Base-by-base conservation (phyloP, 2,888 invertebrate genomes). In the Cerastis leucographa region DNA sequence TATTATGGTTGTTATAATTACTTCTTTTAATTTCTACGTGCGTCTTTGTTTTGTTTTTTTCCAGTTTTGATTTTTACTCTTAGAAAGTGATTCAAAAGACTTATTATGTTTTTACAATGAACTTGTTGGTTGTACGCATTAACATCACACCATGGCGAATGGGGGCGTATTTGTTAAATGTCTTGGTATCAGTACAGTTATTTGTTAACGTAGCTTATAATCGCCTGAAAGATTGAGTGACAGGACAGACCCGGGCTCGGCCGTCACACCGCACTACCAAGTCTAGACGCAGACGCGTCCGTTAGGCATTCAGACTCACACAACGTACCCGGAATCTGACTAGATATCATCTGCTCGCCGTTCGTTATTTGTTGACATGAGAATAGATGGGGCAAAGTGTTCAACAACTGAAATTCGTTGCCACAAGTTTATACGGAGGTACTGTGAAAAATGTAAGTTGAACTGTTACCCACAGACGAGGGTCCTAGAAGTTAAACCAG, bases 271-370 rank as follows among this genome's bases (percentile, higher is more conserved):
- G 89, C 83, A 87, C 87, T 88, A 89, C 91, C 90, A 90, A 89
- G 89, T 90, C 91, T 89, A 89, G 89, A 87, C 88, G 65, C 59
- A 86, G 93, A 94, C 92, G 92, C 91, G 92, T 91, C 95, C 95
- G 95, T 95, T 95, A 95, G 94, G 93, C 94, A 95, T 95, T 95
- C 94, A 94, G 90, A 76, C 92, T 90, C 90, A 90, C 91, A 91
- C 91, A 94, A 92, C 92, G 91, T 93, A 92, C 93, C 92, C 89
- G 93, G 93, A 94, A 94, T 94, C 94, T 93, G 90, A 88, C 92
- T 92, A 94, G 96, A 96, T 95, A 94, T 93, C 93, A 95, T 95
- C 95, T 92, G 90, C 87, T 86, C 87, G 87, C 88, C 84, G 89
- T 88, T 89, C 88, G 88, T 91, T 92, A 93, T 93, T 92, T 93